Base-by-base conservation (phyloP, 2,888 invertebrate species). In the Hipparchia semele region DNA sequence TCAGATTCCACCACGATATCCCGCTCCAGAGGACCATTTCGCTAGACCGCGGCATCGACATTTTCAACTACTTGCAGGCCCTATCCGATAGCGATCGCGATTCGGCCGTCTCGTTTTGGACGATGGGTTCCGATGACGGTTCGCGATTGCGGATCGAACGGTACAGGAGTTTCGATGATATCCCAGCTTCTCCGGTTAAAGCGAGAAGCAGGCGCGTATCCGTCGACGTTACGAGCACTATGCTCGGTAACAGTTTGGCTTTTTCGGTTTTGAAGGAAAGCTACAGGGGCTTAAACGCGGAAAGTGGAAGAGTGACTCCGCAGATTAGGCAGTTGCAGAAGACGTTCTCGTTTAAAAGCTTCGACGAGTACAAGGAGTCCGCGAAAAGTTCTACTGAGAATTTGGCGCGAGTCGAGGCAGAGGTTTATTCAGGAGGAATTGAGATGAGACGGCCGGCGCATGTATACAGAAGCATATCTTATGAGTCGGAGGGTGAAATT, bases 151-250 rank as follows among this genome's bases (percentile, higher is more conserved):
- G 79, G 39, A 75, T 82, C 58, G 90, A 89, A 65, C 85, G 82
- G 77, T 85, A 86, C 72, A 88, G 85, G 76, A 92, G 91, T 80
- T 88, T 89, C 71, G 93, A 92, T 80, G 92, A 93, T 90, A 87
- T 91, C 79, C 88, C 89, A 53, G 86, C 88, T 90, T 90, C 91
- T 90, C 90, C 84, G 71, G 62, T 73, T 2, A 83, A 79, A 83
- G 82, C 82, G 90, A 93, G 84, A 92, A 92, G 88, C 81, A 87
- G 92, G 82, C 88, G 90, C 58, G 89, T 88, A 89, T 93, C 92
- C 83, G 86, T 83, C 13, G 89, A 87, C 69, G 78, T 84, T 46
- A 78, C 77, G 7, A 78, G 80, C 70, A 79, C 71, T 80, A 80
- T 13, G 74, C 74, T 69, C 9, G 86, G 85, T 60, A 84, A 83